A percentile compares a stretch with the other conserved stretches of the same genome.
These are phyloP conservation scores for Nematolebias whitei DNA, from an alignment of 2,113 vertebrate species.

Conservation along the genomic window DNA sequence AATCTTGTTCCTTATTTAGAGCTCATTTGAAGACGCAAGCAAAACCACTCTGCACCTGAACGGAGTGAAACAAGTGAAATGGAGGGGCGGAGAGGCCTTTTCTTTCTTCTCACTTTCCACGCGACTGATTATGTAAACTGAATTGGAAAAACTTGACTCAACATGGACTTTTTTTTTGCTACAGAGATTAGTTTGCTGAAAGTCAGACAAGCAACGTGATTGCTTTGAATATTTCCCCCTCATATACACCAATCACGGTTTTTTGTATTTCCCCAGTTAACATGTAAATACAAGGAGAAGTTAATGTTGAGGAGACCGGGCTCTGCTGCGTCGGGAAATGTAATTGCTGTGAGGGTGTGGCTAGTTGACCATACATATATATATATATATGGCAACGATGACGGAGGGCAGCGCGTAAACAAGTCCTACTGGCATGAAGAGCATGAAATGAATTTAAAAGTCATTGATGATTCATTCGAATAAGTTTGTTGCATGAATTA, in stretches of 20 bases:
- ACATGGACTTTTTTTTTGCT: conserved; percentile 13
- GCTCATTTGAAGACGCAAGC: not conserved
- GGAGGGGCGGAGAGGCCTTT: conserved; percentile 2
- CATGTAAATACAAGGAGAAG: conserved; percentile 26
- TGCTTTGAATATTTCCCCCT: conserved; percentile 39
- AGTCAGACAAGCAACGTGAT: conserved; percentile 41
- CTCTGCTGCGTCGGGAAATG: conserved; percentile 11
- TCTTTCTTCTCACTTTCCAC: conserved; percentile 5
- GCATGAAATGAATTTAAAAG: conserved; percentile 22
- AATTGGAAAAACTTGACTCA: conserved; percentile 33
- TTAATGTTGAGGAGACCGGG: conserved; percentile 3
- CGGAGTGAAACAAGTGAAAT: conserved; percentile 6
- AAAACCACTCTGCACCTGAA: not conserved
- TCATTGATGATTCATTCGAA: conserved; percentile 4
- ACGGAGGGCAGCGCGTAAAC: conserved; percentile 20
- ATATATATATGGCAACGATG: too few relatives aligned
- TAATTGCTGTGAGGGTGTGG: conserved; percentile 17
- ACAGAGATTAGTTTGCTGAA: conserved; percentile 24
- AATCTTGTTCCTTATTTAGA: not conserved
- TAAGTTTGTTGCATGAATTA: conserved; percentile 2
- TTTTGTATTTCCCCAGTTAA: conserved; percentile 24
- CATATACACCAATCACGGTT: conserved; percentile 24
- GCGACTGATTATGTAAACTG: conserved; percentile 43
- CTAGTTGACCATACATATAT: too few relatives aligned
- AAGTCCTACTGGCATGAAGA: not conserved